Percentiles rank a stretch among this genome's conserved stretches.
These are phyloP conservation scores for Theonella swinhoei DNA, from an alignment of 37 sponge, comb jelly and placozoan genomes.

Conservation along the genomic window DNA sequence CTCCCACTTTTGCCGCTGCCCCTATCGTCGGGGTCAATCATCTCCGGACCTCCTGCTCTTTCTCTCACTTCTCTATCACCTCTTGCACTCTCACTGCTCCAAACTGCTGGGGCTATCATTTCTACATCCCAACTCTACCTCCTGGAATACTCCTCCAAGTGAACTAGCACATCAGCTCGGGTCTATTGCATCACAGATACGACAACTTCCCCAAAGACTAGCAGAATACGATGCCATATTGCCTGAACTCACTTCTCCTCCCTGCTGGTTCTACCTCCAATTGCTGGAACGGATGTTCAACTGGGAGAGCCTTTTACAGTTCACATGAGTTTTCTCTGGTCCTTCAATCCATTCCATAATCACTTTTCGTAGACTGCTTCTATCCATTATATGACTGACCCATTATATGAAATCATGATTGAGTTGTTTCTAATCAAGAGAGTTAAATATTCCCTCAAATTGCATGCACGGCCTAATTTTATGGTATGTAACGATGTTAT, in stretches of 20 bases:
- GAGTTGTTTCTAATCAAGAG: too few relatives aligned
- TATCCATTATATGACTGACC: too few relatives aligned
- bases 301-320: too few relatives aligned
- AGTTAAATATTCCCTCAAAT: too few relatives aligned
- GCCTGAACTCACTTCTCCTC: constrained; percentile 11
- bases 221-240: not conserved
- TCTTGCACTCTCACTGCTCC: constrained; percentile 11
- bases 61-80: constrained; percentile 1
- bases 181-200: not conserved
- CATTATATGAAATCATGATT: too few relatives aligned
- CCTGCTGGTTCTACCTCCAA: constrained; percentile 22
- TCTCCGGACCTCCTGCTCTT: constrained; percentile 19
- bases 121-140: not conserved
- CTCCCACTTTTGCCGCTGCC: not conserved
- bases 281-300: not conserved
- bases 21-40: not conserved
- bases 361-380: too few relatives aligned
- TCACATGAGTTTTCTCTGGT: too few relatives aligned
- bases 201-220: not conserved
- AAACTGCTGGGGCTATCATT: not conserved
- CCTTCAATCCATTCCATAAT: too few relatives aligned
- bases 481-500: not conserved
- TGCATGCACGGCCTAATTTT: too few relatives aligned
- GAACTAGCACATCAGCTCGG: not conserved
- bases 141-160: not conserved